phyloP scores from a whole-genome alignment of 2,113 vertebrate species.

The Phrynosoma blainvillii region DNA sequence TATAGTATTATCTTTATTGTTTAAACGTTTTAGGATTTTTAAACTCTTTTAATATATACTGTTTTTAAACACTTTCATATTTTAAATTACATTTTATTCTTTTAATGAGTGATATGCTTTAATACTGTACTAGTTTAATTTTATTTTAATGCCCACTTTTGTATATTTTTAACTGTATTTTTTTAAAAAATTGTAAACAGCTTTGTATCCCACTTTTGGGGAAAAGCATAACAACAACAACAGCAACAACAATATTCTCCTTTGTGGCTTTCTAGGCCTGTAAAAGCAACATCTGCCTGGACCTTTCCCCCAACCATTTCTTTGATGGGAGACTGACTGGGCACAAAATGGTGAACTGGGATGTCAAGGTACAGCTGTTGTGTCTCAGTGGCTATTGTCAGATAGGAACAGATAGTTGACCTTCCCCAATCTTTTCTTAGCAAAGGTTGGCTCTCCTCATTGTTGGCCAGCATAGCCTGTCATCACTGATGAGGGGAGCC shows the following conservation, averaged over 20 bases:
- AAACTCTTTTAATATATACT: too few relatives aligned
- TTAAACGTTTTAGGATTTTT: too few relatives aligned
- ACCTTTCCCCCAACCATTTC: constrained; percentile 87
- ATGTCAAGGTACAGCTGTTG: constrained; percentile 85
- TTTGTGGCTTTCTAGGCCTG: constrained; percentile 81
- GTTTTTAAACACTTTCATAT: too few relatives aligned
- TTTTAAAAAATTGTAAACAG: too few relatives aligned
- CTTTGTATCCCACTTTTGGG: too few relatives aligned
- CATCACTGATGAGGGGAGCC: neutral
- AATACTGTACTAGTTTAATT: too few relatives aligned
- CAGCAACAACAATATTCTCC: neutral
- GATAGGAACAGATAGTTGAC: neutral
- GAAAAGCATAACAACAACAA: too few relatives aligned
- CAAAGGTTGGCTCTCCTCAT: neutral
- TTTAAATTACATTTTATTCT: too few relatives aligned
- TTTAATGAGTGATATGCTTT: too few relatives aligned
- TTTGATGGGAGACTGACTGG: constrained; percentile 94
- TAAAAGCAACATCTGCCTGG: constrained; percentile 94
- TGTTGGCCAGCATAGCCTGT: neutral
- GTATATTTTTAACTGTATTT: too few relatives aligned
- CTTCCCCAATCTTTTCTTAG: neutral
- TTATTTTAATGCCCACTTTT: too few relatives aligned
- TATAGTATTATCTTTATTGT: too few relatives aligned
- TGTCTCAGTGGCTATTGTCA: accelerated
- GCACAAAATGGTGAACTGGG: constrained; percentile 93